Conservation (phyloP, 2,113 vertebrate species). For the Phoenicopterus ruber region DNA sequence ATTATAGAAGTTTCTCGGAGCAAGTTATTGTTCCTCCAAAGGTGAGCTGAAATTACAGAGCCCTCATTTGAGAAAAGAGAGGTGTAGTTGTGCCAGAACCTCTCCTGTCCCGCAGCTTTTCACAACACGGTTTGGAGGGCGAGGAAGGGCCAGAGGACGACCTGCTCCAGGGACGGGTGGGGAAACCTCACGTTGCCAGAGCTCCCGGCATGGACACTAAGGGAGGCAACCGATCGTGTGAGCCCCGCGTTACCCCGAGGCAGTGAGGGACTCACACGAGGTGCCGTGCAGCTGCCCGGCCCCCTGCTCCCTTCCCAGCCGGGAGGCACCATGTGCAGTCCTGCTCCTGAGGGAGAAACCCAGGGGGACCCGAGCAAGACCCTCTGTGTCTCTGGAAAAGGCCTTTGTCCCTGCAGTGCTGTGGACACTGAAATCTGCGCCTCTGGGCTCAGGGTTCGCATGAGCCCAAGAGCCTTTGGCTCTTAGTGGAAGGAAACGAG, state of each 20-base stretch:
- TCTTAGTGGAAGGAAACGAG: background rate
- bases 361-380: background rate
- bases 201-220: background rate
- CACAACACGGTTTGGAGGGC: background rate
- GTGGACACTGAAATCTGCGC: background rate
- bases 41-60: background rate
- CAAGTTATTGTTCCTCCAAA: background rate
- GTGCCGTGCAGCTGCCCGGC: background rate
- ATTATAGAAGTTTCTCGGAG: background rate
- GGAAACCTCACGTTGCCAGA: too few relatives aligned
- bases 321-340: too few relatives aligned
- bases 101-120: background rate
- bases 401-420: background rate
- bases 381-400: background rate
- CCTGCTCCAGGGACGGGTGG: too few relatives aligned
- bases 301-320: background rate
- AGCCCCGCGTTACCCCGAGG: fast-evolving
- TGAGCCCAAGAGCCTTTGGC: background rate
- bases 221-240: background rate
- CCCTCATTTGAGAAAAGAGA: background rate
- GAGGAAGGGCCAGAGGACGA: background rate
- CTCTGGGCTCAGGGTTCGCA: background rate
- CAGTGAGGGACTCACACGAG: fast-evolving
- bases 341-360: background rate
- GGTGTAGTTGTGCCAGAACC: background rate